Percentiles rank a stretch among this genome's conserved stretches.
Conservation (phyloP, 2,888 invertebrate species). For the Syritta pipiens region DNA sequence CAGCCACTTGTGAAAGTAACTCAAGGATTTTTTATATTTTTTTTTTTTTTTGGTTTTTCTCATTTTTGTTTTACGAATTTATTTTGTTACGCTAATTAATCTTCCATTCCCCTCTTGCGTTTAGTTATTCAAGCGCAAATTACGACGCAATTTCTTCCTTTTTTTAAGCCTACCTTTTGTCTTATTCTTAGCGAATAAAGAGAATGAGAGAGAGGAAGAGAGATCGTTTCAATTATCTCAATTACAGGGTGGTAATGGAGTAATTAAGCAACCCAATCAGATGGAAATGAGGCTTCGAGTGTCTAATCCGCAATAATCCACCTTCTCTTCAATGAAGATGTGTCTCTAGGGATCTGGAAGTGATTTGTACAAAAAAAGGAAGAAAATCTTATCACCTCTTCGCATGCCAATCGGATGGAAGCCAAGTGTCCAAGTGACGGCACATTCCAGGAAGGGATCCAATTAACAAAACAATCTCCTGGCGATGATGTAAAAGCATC, state of each 20-base stretch:
- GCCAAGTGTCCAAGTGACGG: no score
- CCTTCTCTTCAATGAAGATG: not conserved
- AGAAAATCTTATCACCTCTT: no score
- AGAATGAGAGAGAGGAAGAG: no score
- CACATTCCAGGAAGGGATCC: no score
- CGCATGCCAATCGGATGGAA: no score
- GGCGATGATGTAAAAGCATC: no score
- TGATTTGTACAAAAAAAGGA: no score
- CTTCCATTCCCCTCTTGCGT: not conserved
- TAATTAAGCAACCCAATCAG: conserved; percentile 10
- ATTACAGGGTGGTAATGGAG: conserved; percentile 26
- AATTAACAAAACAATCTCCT: no score
- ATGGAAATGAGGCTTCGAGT: not conserved
- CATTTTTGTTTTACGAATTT: not conserved
- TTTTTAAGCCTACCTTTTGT: not conserved
- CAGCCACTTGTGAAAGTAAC: not conserved
- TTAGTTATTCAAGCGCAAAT: conserved; percentile 15
- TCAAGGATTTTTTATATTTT: not conserved
- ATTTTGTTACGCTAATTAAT: conserved; percentile 33
- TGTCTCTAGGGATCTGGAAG: no score
- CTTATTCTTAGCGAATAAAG: not conserved
- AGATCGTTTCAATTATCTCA: conserved; percentile 28
- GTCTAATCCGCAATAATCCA: no score
- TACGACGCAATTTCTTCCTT: conserved; percentile 13
- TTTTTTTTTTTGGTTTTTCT: not conserved